Base-by-base conservation (phyloP, 92 coral and sea anemone species). In the Epizoanthus illoricatus region DNA sequence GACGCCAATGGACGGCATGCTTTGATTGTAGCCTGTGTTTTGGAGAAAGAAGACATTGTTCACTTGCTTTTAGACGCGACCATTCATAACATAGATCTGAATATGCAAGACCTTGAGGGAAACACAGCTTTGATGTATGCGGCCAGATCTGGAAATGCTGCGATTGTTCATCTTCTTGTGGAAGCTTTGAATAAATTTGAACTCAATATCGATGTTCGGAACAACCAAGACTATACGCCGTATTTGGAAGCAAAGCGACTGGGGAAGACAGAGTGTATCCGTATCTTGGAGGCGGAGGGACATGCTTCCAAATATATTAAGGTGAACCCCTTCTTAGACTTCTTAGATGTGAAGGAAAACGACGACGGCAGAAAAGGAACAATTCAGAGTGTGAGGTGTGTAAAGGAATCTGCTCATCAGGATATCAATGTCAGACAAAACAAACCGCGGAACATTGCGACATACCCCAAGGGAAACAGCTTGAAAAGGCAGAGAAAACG, bases 251-350 rank as follows among this genome's bases (percentile, higher is more conserved):
- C 99, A 19, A 84, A 89, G 64, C 88, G 79, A 21, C 55, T 85
- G 40, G 98, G 99, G 28, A 74, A 49, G 47, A 85, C 76, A 55
- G 94, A 91, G 56, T 97, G 99, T 61, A 97, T 97, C 20, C 18
- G 78, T 40, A 70, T 97, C 70, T 79, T 97, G 43, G 72, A 85
- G 45, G 76, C 90, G 28, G 90, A 90, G 36, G 98, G 98, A 9
- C 86, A 85, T 76, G 98, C 99, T 3, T 97, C 99, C 0, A 86
- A 65, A 49, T 76, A 76, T 62, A 92, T 94, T 20, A 90, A 90
- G 84, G 99, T 94, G 23, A 97, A 97, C 70, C 99, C 99, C 20
- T 97, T 94, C 66, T 84, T 94, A 69, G 98, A 91, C 55, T 90
- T 92, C 28, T 49, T 87, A 18, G 72, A 47, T 58, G 24, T 43